Conservation (phyloP, 37 sponge, comb jelly and placozoan genomes). For the Haliclona indistincta region DNA sequence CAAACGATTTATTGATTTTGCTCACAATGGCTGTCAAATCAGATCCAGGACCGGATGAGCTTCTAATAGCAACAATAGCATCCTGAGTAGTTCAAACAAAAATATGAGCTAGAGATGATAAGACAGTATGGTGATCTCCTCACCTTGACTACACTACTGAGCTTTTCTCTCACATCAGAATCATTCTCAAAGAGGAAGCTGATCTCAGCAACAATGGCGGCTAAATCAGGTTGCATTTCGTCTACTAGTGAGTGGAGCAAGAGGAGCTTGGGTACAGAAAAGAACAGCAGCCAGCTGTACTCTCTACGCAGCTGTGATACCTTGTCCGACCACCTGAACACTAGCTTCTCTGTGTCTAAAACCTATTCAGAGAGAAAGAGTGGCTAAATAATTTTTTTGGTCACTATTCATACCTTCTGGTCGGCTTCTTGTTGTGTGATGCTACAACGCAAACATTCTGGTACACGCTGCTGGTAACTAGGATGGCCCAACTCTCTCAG, state of each 20-base stretch:
- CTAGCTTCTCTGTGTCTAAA: conserved; percentile 12
- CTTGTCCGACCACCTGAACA: conserved; percentile 50
- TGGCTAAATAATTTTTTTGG: not conserved
- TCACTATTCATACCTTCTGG: too few relatives aligned
- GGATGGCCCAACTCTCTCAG: conserved; percentile 68
- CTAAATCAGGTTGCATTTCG: not conserved
- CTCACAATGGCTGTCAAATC: too few relatives aligned
- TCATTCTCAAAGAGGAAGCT: conserved; percentile 53
- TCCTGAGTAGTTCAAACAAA: too few relatives aligned
- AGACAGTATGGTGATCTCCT: too few relatives aligned
- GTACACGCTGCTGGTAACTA: conserved; percentile 21
- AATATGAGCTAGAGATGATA: too few relatives aligned
- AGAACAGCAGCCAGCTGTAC: conserved; percentile 64
- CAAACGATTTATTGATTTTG: too few relatives aligned
- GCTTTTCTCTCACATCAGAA: not conserved
- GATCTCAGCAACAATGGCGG: conserved; percentile 35
- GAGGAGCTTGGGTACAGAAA: conserved; percentile 63
- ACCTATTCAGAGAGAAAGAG: conserved; percentile 4
- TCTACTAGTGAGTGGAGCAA: conserved; percentile 26
- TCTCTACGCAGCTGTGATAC: conserved; percentile 39
- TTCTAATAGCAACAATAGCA: too few relatives aligned
- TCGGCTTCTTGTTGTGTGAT: too few relatives aligned
- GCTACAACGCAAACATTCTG: too few relatives aligned
- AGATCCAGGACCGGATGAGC: too few relatives aligned
- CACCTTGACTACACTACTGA: not conserved